A percentile compares a stretch with the other conserved stretches of the same genome.
Conservation (phyloP, 2,797 vertebrate species). For the Balearica regulorum region DNA sequence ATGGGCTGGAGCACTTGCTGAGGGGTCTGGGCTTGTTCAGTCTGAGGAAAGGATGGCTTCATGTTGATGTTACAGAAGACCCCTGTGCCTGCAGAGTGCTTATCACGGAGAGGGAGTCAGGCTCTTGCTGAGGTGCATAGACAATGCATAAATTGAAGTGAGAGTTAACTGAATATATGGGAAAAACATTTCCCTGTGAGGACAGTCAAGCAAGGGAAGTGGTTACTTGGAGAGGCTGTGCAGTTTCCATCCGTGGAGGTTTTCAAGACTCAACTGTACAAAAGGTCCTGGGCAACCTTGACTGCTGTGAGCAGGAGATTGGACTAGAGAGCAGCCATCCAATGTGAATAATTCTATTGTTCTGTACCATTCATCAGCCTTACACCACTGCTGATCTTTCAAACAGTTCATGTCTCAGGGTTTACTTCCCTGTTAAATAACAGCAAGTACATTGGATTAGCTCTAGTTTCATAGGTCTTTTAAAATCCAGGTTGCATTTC, state of each 20-base stretch:
- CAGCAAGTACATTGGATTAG: not conserved
- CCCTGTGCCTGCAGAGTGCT: too few species aligned
- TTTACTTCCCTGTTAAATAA: not conserved
- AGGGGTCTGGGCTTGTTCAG: not conserved
- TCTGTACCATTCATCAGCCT: not conserved
- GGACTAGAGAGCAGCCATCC: not conserved
- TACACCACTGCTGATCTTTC: not conserved
- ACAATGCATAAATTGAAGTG: not conserved
- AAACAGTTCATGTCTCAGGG: not conserved
- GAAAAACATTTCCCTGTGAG: not conserved
- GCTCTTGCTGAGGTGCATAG: not conserved
- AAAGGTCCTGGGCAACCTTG: not conserved
- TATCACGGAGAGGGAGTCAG: not conserved
- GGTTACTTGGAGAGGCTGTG: not conserved
- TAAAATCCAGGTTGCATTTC: not conserved
- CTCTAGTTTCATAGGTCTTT: not conserved
- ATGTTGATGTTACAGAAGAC: not conserved
- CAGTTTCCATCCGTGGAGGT: not conserved
- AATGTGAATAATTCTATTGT: rapidly evolving
- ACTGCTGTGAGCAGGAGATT: too few species aligned
- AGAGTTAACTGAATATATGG: not conserved
- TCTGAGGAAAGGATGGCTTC: not conserved
- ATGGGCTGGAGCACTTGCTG: not conserved
- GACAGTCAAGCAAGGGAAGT: not conserved
- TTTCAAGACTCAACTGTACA: not conserved